phyloP scores from a whole-genome alignment of 2,113 vertebrate genomes.

The Plecotus auritus region DNA sequence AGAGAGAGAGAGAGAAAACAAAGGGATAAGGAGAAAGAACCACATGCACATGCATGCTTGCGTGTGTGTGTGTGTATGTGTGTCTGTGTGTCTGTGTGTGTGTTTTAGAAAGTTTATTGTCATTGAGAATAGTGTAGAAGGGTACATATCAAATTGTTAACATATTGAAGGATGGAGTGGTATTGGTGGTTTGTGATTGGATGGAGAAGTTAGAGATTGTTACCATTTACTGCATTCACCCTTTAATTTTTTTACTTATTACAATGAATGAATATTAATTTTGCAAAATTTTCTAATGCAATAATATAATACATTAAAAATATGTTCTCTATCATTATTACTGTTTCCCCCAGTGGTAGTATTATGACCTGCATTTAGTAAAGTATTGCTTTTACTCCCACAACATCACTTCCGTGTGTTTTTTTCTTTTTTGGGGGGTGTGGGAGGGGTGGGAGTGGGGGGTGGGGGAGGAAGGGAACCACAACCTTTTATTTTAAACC shows the following conservation, averaged over 20 bases:
- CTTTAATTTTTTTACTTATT: not conserved
- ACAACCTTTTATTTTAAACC: slow-evolving; percentile 70
- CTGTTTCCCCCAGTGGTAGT: not conserved
- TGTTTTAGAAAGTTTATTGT: not conserved
- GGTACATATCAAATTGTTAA: not conserved
- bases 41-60: not conserved
- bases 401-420: not conserved
- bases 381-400: not conserved
- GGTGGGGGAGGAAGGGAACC: slow-evolving; percentile 67
- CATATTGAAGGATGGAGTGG: not conserved
- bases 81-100: not conserved
- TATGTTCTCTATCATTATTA: not conserved
- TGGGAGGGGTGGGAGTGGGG: too few relatives aligned
- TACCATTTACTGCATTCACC: not conserved
- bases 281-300: not conserved
- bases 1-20: not conserved
- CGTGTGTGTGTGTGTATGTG: not conserved
- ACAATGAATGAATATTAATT: not conserved
- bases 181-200: not conserved
- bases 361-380: not conserved
- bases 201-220: not conserved
- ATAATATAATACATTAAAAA: not conserved
- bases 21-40: not conserved
- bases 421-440: not conserved
- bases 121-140: not conserved